Evolutionary conservation across 2,797 vertebrate genomes (phyloP), one percentile per base, ranked within the genome.

Genomic region (Phrynocephalus vlangalii): DNA sequence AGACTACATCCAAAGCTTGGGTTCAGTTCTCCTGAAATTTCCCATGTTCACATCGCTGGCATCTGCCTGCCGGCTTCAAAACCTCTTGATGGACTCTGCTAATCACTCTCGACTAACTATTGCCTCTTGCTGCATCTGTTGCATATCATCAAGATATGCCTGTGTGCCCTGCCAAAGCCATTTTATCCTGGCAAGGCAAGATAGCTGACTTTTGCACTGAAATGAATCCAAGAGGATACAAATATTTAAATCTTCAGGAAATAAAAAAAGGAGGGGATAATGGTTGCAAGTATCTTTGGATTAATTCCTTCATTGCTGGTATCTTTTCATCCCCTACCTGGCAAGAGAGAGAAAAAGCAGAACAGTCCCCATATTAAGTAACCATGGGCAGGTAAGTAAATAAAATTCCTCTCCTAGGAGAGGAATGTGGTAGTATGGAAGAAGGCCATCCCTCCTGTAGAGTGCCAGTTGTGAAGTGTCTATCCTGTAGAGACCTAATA

Each of bases 71-170:
- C 87, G 79, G 67, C 44, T 63, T 76, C 70, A 75, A 90, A 85
- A 89, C 20, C 56, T 81, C 82, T 24, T 52, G 16, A 20, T 83
- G 22, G 60, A 75, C 83, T 90, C 52, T 80, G 50, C 81, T 73
- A 86, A 79, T 91, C 77, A 67, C 66, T 72, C 92, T 81, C 38
- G 83, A 86, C 95, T 87, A 91, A 77, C 92, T 78, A 87, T 77
- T 86, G 56, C 88, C 67, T 30, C 52, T 68, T 38, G 6, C 44
- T 87, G 72, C 96, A 96, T 96, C 96, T 97, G 97, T 96, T 88
- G 86, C 81, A 24, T 20, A 20, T 75, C n/a, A 50, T 44, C 52
- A 80, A 18, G 73, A 89, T 88, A 68, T 38, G 75, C 78, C 60
- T 26, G 86, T 68, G 82, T 82, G 96, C 97, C 96, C 96, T 96